These are phyloP conservation scores for Argynnis bischoffii DNA, from an alignment of 2,888 invertebrate genomes.

Conservation along the genomic window DNA sequence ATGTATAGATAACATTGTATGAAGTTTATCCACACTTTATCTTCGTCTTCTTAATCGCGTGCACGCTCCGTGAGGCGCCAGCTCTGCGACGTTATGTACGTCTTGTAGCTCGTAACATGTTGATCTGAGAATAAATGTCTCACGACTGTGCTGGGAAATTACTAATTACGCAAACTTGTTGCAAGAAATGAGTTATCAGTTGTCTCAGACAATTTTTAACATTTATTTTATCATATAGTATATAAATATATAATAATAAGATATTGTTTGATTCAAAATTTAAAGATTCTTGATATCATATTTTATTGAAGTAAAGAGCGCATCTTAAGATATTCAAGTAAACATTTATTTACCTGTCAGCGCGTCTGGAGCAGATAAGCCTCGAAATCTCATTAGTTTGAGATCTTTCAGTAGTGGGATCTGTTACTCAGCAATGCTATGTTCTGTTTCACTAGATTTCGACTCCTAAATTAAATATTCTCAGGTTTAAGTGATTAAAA, in stretches of 20 bases:
- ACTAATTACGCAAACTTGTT: too few relatives aligned
- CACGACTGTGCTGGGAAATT: too few relatives aligned
- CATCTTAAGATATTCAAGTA: not conserved
- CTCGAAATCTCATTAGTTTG: not conserved
- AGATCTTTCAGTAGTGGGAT: not conserved
- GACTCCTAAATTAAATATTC: too few relatives aligned
- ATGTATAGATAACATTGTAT: not conserved
- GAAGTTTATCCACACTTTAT: conserved; percentile 4
- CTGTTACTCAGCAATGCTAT: not conserved
- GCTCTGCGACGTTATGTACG: not conserved
- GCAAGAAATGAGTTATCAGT: too few relatives aligned
- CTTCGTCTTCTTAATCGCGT: conserved; percentile 1
- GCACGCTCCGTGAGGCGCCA: not conserved
- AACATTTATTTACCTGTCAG: conserved; percentile 3
- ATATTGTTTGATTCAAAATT: too few relatives aligned
- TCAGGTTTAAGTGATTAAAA: too few relatives aligned
- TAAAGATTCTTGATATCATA: too few relatives aligned
- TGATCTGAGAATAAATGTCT: too few relatives aligned
- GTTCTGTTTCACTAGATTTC: not conserved
- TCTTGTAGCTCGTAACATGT: too few relatives aligned
- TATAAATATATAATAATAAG: too few relatives aligned
- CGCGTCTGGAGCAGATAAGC: not conserved
- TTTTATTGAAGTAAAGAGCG: not conserved
- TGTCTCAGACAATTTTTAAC: too few relatives aligned
- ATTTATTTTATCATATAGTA: too few relatives aligned